A percentile compares a stretch with the other conserved stretches of the same genome.
phyloP scores from a whole-genome alignment of 1,140 invertebrate species.

The Orchesella cincta region DNA sequence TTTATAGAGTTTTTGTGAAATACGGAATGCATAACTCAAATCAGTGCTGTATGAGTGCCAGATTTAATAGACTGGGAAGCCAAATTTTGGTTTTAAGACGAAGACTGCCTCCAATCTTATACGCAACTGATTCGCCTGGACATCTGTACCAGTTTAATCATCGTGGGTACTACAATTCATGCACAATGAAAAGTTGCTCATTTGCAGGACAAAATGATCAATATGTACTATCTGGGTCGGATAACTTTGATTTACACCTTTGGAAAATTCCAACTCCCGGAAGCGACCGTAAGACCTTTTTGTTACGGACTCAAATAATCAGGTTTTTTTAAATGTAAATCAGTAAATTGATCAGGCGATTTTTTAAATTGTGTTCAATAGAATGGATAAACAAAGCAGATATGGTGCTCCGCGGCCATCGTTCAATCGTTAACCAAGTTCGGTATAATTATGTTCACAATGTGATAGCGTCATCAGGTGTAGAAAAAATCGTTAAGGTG shows the following conservation, averaged over 20 bases:
- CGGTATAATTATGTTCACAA: constrained; percentile 82
- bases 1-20: constrained; percentile 58
- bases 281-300: constrained; percentile 52
- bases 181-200: constrained; percentile 94
- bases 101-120: constrained; percentile 80
- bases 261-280: constrained; percentile 79
- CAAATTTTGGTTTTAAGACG: constrained; percentile 79
- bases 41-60: constrained; percentile 87
- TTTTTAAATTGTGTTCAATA: constrained; percentile 44
- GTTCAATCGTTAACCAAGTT: constrained; percentile 95
- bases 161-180: constrained; percentile 90
- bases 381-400: constrained; percentile 70
- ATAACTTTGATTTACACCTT: constrained; percentile 93
- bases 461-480: constrained; percentile 87
- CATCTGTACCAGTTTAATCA: constrained; percentile 85
- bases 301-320: constrained; percentile 27
- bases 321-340: constrained; percentile 37
- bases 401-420: constrained; percentile 81
- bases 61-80: constrained; percentile 78
- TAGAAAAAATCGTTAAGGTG: constrained; percentile 92
- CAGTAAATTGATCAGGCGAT: neutral
- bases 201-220: constrained; percentile 89
- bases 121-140: constrained; percentile 66
- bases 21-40: constrained; percentile 70
- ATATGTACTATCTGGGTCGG: constrained; percentile 86